A percentile compares a stretch with the other conserved stretches of the same genome.
phyloP scores from a whole-genome alignment of 2,797 vertebrate genomes.

The Pangasius larnaudii region DNA sequence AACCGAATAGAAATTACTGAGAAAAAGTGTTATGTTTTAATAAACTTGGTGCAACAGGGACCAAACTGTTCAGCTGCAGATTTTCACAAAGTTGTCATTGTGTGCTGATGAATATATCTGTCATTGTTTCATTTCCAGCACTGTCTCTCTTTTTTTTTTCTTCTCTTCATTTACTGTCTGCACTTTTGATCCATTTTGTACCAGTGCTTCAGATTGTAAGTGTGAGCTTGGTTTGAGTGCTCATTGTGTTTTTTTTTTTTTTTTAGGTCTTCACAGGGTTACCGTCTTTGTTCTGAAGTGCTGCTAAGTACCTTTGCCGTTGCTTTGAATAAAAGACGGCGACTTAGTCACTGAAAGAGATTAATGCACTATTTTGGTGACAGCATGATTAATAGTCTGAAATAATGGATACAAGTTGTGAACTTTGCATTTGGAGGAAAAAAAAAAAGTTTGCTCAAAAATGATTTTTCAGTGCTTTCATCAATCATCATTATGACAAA shows the following conservation, averaged over 20 bases:
- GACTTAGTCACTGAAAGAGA: slow-evolving; percentile 43
- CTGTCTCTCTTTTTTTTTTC: slow-evolving; percentile 58
- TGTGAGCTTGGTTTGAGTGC: slow-evolving; percentile 33
- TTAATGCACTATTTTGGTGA: slow-evolving; percentile 51
- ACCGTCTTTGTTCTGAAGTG: slow-evolving; percentile 36
- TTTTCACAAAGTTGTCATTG: slow-evolving; percentile 79
- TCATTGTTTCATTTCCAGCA: slow-evolving; percentile 75
- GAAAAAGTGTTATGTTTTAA: slow-evolving; percentile 89
- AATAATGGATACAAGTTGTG: slow-evolving; percentile 41
- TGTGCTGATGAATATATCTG: slow-evolving; percentile 87
- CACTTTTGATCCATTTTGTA: slow-evolving; percentile 46
- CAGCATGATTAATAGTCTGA: slow-evolving; percentile 49
- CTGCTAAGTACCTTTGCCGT: slow-evolving; percentile 35
- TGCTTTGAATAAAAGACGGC: slow-evolving; percentile 28
- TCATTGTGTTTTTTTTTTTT: slow-evolving; percentile 28
- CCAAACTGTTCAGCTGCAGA: slow-evolving; percentile 82
- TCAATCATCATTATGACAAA: slow-evolving; percentile 78
- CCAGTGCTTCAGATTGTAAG: slow-evolving; percentile 16
- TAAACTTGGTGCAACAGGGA: slow-evolving; percentile 87
- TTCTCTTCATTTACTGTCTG: slow-evolving; percentile 72
- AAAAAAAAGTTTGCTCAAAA: slow-evolving; percentile 58
- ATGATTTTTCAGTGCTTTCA: slow-evolving; percentile 68
- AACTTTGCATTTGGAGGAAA: slow-evolving; percentile 36
- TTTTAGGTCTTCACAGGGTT: slow-evolving; percentile 44
- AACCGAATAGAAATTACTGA: slow-evolving; percentile 90